Conservation (phyloP, 2,888 invertebrate species). For the Drosophila borealis region DNA sequence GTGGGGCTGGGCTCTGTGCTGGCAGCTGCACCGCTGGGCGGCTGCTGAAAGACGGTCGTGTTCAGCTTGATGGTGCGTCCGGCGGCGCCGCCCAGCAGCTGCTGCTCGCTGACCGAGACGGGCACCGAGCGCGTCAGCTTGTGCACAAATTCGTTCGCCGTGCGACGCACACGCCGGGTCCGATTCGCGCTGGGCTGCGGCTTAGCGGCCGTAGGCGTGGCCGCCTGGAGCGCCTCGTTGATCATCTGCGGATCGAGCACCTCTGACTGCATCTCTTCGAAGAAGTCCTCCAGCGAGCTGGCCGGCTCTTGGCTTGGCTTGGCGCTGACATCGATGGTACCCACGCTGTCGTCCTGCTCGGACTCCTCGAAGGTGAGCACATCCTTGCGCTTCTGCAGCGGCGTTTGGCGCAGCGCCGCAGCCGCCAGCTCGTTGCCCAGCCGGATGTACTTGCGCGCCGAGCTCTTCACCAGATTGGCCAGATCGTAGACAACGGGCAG, state of each 20-base stretch:
- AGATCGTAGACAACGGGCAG: slow-evolving; percentile 88
- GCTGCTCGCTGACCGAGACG: slow-evolving; percentile 66
- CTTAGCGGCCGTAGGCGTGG: slow-evolving; percentile 5
- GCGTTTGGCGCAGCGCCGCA: slow-evolving; percentile 40
- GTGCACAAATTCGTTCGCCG: slow-evolving; percentile 77
- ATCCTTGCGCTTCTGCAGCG: slow-evolving; percentile 58
- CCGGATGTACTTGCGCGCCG: slow-evolving; percentile 83
- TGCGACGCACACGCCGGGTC: slow-evolving; percentile 57
- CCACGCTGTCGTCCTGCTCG: slow-evolving; percentile 54
- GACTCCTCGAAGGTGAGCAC: slow-evolving; percentile 58
- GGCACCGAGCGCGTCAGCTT: slow-evolving; percentile 81
- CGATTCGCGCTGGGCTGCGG: not conserved
- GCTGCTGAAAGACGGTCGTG: slow-evolving; percentile 78
- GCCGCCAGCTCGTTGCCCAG: slow-evolving; percentile 57
- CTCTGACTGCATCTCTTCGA: slow-evolving; percentile 72
- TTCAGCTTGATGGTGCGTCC: slow-evolving; percentile 77
- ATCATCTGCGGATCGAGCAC: slow-evolving; percentile 80
- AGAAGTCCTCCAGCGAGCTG: slow-evolving; percentile 75
- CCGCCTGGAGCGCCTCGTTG: slow-evolving; percentile 73
- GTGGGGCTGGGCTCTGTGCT: slow-evolving; percentile 11
- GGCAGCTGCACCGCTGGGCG: slow-evolving; percentile 39
- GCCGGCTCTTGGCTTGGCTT: slow-evolving; percentile 20
- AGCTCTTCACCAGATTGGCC: slow-evolving; percentile 87
- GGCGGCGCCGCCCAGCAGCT: slow-evolving; percentile 57
- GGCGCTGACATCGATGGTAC: slow-evolving; percentile 53